Evolutionary conservation across 2,888 invertebrate genomes (phyloP), one percentile per base, ranked within the genome.

Genomic region (Morpho helenor): DNA sequence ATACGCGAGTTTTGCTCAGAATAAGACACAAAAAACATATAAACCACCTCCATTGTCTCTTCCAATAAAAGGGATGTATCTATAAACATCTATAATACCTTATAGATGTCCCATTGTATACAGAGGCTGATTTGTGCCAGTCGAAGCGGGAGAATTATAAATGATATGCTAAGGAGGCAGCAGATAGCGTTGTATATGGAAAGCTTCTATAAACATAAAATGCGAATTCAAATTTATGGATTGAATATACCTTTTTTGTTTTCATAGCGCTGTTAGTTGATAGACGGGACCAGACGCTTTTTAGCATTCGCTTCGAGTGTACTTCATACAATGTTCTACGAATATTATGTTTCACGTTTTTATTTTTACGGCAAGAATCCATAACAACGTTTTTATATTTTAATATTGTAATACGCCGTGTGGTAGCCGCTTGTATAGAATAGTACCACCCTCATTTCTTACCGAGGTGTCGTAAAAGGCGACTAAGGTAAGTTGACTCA

Each of bases 161-260:
- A 83, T 80, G 74, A 80, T 80, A 84, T 82, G 82, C 77, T 78
- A 79, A 80, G 67, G 66, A 75, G 74, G 56, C 50, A 59, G 63
- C 44, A 43, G 64, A 65, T 64, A 66, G 63, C 62, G 66, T 65
- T 69, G 72, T 69, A 70, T 73, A 68, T 73, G 71, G 67, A 43
- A 68, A 69, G 5, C 31, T 31, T 31, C 31, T 31, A 31, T 31
- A 31, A 70, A 68, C 66, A 62, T 69, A 66, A 66, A 68, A 58
- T 57, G 58, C 56, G 64, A 63, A 65, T 70, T 65, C 60, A 65
- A 64, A 67, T 66, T 62, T 64, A 63, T 54, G 56, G 42, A 54
- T 52, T 52, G 56, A 53, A 42, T 41, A 7, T 43, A 48, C 7
- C 51, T 60, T 57, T 64, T 58, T 63, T 56, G 16, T 60, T 49